Evolutionary conservation across 2,888 invertebrate genomes (phyloP).

Genomic region (Plagodis pulveraria): DNA sequence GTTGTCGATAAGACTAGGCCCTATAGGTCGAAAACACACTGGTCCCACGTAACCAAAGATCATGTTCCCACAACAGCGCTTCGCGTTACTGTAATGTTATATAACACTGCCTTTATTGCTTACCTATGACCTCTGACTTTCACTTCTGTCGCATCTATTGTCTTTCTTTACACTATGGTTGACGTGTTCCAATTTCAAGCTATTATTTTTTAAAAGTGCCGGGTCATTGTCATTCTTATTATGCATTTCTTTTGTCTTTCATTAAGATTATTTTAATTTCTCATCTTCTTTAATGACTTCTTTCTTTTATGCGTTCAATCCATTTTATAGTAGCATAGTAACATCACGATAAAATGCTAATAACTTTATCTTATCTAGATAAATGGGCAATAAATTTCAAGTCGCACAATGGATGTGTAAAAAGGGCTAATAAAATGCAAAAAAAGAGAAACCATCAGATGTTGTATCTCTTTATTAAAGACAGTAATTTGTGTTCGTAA

Average conservation of each 20-base stretch:
- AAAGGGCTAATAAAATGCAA: conserved; percentile 18
- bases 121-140: conserved; percentile 40
- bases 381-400: conserved; percentile 16
- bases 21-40: conserved; percentile 14
- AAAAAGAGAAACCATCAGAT: conserved; percentile 25
- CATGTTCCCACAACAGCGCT: conserved; percentile 40
- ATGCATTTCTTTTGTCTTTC: not conserved
- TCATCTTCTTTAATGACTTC: not conserved
- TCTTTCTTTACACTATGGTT: conserved; percentile 31
- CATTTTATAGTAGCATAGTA: not conserved
- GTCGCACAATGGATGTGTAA: conserved; percentile 12
- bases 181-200: conserved; percentile 26
- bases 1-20: not conserved
- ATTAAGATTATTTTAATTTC: not conserved
- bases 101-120: conserved; percentile 47
- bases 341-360: conserved; percentile 1
- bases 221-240: not conserved
- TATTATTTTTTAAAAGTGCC: conserved; percentile 1
- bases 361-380: conserved; percentile 18
- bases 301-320: not conserved
- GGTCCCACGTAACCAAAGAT: conserved; percentile 35
- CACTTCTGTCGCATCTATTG: conserved; percentile 32
- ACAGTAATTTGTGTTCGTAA: too few species aligned
- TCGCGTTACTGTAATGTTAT: conserved; percentile 42
- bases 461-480: not conserved